Conservation (phyloP, 2,888 invertebrate genomes). For the Fragum sueziense region DNA sequence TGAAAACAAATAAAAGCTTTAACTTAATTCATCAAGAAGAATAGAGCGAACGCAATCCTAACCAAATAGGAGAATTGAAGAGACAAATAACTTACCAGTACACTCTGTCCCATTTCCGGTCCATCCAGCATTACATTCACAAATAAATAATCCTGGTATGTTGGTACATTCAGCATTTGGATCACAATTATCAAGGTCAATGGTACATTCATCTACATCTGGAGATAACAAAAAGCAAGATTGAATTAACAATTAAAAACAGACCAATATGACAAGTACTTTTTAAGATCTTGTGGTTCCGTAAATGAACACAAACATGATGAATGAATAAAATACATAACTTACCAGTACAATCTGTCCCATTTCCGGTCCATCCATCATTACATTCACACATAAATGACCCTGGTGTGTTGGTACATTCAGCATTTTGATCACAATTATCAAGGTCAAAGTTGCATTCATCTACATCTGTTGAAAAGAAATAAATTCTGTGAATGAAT, state of each 20-base stretch:
- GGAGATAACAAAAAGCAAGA: not conserved
- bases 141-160: not conserved
- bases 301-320: too few relatives aligned
- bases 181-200: not conserved
- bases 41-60: too few relatives aligned
- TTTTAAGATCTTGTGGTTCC: too few relatives aligned
- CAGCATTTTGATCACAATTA: not conserved
- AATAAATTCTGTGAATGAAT: too few relatives aligned
- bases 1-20: not conserved
- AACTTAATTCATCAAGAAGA: too few relatives aligned
- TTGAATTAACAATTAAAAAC: not conserved
- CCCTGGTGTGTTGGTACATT: not conserved
- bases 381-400: not conserved
- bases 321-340: not conserved
- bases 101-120: not conserved
- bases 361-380: not conserved
- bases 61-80: too few relatives aligned
- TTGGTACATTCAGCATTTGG: not conserved
- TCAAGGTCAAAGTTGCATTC: not conserved
- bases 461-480: not conserved
- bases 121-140: not conserved
- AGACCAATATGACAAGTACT: too few relatives aligned
- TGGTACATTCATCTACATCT: not conserved
- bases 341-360: not conserved
- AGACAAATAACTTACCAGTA: too few relatives aligned